A percentile compares a stretch with the other conserved stretches of the same genome.
These are phyloP conservation scores for Oceanites oceanicus DNA, from an alignment of 2,113 vertebrate species.

Conservation along the genomic window DNA sequence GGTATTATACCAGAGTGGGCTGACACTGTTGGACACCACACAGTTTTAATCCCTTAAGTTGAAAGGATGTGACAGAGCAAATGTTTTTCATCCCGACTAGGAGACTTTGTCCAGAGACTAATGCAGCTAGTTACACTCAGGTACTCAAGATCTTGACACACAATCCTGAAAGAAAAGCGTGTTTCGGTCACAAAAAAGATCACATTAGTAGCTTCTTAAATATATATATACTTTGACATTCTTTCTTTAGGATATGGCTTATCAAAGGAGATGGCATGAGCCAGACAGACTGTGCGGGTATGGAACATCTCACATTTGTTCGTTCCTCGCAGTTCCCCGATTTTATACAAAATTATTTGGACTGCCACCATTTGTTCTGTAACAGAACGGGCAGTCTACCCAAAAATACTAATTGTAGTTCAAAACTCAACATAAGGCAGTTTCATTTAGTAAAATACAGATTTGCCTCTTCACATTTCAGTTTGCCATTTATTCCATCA, in stretches of 20 bases:
- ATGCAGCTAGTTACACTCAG: not conserved
- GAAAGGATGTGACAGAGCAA: not conserved
- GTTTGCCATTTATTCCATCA: not conserved
- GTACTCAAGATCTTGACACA: not conserved
- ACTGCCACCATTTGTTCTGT: not conserved
- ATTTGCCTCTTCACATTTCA: not conserved
- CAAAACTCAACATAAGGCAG: not conserved
- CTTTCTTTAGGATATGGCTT: not conserved
- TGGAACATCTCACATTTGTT: not conserved
- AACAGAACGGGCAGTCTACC: not conserved
- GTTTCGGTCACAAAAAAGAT: not conserved
- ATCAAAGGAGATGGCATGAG: not conserved
- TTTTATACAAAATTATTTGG: not conserved
- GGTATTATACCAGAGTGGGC: not conserved
- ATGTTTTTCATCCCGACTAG: not conserved
- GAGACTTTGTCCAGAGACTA: not conserved
- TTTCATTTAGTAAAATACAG: not conserved
- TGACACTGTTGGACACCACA: not conserved
- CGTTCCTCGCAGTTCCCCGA: not conserved
- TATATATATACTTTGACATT: not conserved
- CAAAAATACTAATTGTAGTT: not conserved
- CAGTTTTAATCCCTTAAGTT: not conserved
- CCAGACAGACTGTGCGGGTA: not conserved
- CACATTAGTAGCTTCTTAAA: not conserved
- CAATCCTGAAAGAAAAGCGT: not conserved